Base-by-base conservation (phyloP, 2,797 vertebrate genomes). In the Liparis tanakae region DNA sequence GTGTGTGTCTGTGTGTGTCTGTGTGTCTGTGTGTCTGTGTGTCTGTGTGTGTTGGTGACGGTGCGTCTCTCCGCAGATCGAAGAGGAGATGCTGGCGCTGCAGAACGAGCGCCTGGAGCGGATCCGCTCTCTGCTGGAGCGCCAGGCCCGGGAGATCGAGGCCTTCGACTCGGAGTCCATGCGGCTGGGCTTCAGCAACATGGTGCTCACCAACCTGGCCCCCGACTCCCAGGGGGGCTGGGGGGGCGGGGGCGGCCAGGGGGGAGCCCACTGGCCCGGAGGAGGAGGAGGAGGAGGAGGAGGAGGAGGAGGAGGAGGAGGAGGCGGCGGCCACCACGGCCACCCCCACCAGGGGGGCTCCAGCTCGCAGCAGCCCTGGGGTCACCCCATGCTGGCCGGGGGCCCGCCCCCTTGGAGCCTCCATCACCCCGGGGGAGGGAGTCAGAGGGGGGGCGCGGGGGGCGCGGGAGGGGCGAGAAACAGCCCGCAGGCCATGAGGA, bases 131-230 rank as follows among this genome's bases (percentile, higher is more conserved):
- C 96, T 99, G 79, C 93, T 99, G 81, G 98, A 99, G 91, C 96
- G 98, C 39, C 98, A 99, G 94, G 98, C 98, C 71, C 95, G 96
- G 77, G 98, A 99, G 93, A 98, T 97, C 3, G 98, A 99, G 94
- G 97, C 98, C 64, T 99, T 99, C 78, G 98, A 99, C 94, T 99
- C 97, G 0, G 98, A 99, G 93, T 98, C 97, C 92, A 97, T 99
- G 97, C 95, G 98, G 71, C 95, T 99, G 89, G 98, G 98, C 89
- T 99, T 99, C 93, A 98, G 96, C 94, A 99, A 98, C 89, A 99
- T 99, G 98, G 96, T 98, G 87, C 97, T 99, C 89, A 97, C 97
- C 84, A 98, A 97, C 94, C 93, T 98, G 90, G 95, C 96, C 84
- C 93, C 97, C 10, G 97, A 99, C 83, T 94, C 96, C 83, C 94